Conservation (phyloP, 1,140 invertebrate genomes). For the Trachymyrmex septentrionalis region DNA sequence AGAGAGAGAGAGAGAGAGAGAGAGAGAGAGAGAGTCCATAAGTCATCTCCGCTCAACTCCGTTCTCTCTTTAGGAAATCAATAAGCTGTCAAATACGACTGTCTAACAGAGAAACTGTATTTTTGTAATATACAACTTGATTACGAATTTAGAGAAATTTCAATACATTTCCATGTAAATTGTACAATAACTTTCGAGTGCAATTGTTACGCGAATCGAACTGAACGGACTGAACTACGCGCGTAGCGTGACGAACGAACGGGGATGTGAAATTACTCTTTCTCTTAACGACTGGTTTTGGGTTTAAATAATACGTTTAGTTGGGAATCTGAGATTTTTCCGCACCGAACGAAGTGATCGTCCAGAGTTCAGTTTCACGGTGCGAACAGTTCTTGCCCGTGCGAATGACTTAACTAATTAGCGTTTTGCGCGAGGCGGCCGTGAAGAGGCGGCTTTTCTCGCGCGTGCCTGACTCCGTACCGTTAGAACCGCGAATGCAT, state of each 20-base stretch:
- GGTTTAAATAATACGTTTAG: background rate
- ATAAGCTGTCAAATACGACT: background rate
- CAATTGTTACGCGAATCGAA: background rate
- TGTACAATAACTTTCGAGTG: background rate
- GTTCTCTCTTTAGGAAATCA: background rate
- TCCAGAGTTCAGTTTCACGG: background rate
- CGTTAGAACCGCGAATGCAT: slow-evolving; percentile 59
- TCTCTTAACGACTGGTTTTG: background rate
- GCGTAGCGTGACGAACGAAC: background rate
- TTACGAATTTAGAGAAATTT: background rate
- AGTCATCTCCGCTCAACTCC: slow-evolving; percentile 6
- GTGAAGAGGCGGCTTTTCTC: slow-evolving; percentile 52
- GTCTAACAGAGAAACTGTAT: background rate
- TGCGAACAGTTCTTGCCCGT: slow-evolving; percentile 6
- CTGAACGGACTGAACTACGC: background rate
- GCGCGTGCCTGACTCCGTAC: slow-evolving; percentile 46
- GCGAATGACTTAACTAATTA: slow-evolving; percentile 69
- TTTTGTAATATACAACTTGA: background rate
- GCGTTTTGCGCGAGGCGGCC: slow-evolving; percentile 60
- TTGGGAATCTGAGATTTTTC: slow-evolving; percentile 18
- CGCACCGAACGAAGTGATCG: slow-evolving; percentile 23
- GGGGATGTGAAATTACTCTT: slow-evolving; percentile 11
- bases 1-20: background rate
- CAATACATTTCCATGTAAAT: background rate
- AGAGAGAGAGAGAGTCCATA: background rate